Evolutionary conservation across 2,888 invertebrate genomes (phyloP).

Genomic region (Drosophila helvetica): DNA sequence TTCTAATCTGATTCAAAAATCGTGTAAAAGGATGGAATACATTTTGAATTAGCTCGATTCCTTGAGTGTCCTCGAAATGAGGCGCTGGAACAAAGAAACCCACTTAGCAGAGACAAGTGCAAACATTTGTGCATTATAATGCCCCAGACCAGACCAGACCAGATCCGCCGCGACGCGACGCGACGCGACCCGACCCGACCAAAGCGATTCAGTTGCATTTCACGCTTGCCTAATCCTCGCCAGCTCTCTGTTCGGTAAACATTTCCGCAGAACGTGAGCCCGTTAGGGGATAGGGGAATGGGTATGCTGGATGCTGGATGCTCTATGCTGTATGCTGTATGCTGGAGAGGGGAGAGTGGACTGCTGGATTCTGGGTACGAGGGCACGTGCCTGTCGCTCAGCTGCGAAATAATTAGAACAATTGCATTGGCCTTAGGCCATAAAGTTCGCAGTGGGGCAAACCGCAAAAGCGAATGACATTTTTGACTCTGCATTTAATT

Average conservation of each 20-base stretch:
- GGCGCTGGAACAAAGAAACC: constrained; percentile 23
- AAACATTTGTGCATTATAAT: constrained; percentile 49
- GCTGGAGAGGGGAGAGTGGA: constrained; percentile 31
- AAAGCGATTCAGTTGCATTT: constrained; percentile 38
- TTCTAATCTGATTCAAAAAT: not conserved
- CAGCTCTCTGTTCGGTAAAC: constrained; percentile 37
- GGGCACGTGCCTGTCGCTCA: constrained; percentile 60
- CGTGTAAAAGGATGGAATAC: not conserved
- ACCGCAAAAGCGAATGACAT: constrained; percentile 16
- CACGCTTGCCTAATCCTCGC: constrained; percentile 47
- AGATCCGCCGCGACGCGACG: not conserved
- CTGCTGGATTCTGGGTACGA: not conserved
- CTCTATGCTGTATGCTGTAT: constrained; percentile 22
- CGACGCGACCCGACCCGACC: not conserved
- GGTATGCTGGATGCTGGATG: constrained; percentile 26
- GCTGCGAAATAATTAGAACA: constrained; percentile 64
- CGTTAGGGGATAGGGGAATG: not conserved
- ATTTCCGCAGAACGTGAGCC: constrained; percentile 48
- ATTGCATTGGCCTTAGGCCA: constrained; percentile 60
- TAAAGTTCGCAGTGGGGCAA: constrained; percentile 23
- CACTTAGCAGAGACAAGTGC: constrained; percentile 48
- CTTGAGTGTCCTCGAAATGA: not conserved
- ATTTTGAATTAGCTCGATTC: not conserved
- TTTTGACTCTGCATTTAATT: constrained; percentile 70
- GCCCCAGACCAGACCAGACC: not conserved